These are phyloP conservation scores for Aplodontia rufa DNA, from an alignment of 2,113 vertebrate species.

Conservation along the genomic window DNA sequence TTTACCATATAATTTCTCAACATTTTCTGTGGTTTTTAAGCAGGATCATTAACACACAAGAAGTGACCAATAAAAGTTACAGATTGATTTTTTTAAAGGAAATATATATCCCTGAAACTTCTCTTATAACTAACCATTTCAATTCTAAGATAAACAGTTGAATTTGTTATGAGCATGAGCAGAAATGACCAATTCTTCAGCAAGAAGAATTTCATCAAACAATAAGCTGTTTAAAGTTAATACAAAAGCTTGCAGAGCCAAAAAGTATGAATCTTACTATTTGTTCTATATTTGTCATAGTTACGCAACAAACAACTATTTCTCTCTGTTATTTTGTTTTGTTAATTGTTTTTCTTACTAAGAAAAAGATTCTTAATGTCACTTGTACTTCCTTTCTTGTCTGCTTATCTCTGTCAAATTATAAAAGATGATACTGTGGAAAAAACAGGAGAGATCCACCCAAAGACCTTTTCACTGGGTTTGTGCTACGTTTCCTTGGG, in stretches of 20 bases:
- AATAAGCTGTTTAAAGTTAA: not conserved
- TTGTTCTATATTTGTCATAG: not conserved
- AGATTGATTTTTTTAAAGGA: not conserved
- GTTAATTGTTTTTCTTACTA: not conserved
- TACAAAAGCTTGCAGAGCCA: not conserved
- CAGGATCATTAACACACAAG: not conserved
- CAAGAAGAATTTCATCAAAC: conserved; percentile 34
- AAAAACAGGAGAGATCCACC: not conserved
- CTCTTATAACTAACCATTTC: not conserved
- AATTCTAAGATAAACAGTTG: conserved; percentile 36
- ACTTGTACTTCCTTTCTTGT: not conserved
- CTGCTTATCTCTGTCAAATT: not conserved
- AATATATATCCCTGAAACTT: conserved; percentile 5
- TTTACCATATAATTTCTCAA: conserved; percentile 11
- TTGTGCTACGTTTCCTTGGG: not conserved
- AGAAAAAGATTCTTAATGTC: not conserved
- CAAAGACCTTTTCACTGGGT: not conserved
- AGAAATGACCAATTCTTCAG: conserved; percentile 17
- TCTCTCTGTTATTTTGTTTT: not conserved
- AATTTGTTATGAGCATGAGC: not conserved
- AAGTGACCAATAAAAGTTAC: conserved; percentile 29
- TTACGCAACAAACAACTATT: too few species aligned
- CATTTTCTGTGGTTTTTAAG: conserved; percentile 9
- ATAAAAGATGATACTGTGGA: not conserved
- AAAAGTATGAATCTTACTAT: not conserved